Percentiles rank a stretch among this genome's conserved stretches.
These are phyloP conservation scores for Phaonia tiefii DNA, from an alignment of 2,888 invertebrate species.

Conservation along the genomic window DNA sequence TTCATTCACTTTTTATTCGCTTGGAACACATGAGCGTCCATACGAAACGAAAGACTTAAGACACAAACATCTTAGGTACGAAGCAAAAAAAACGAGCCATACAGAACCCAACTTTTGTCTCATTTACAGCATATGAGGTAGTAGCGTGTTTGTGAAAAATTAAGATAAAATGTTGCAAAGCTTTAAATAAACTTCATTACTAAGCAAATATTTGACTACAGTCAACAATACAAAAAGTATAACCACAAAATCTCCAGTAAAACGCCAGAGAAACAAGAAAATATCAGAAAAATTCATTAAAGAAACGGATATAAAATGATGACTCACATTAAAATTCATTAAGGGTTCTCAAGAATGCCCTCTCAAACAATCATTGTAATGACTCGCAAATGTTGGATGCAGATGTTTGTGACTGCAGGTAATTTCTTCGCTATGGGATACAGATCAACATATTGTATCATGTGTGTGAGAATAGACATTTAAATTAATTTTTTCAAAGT, in stretches of 20 bases:
- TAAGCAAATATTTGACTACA: slow-evolving; percentile 43
- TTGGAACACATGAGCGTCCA: no score
- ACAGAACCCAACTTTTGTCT: not conserved
- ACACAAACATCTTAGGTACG: slow-evolving; percentile 20
- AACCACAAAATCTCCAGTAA: no score
- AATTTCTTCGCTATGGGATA: not conserved
- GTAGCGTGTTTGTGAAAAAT: slow-evolving; percentile 60
- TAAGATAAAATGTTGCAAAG: slow-evolving; percentile 51
- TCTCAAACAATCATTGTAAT: no score
- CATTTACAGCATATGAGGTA: not conserved
- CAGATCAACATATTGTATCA: not conserved
- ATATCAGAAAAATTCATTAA: slow-evolving; percentile 13
- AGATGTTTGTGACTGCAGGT: not conserved
- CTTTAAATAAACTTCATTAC: slow-evolving; percentile 58
- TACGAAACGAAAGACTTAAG: slow-evolving; percentile 11
- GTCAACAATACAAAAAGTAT: not conserved
- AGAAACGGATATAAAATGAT: slow-evolving; percentile 60
- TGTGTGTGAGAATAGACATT: slow-evolving; percentile 56
- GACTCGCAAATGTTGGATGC: no score
- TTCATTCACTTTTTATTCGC: not conserved
- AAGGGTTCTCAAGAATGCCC: slow-evolving; percentile 43
- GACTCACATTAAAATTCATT: slow-evolving; percentile 65
- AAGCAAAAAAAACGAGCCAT: not conserved
- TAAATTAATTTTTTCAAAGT: slow-evolving; percentile 44
- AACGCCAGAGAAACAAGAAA: not conserved